Evolutionary conservation across 2,888 invertebrate genomes (phyloP), one percentile per base, ranked within the genome.

Genomic region (Axea sp.): DNA sequence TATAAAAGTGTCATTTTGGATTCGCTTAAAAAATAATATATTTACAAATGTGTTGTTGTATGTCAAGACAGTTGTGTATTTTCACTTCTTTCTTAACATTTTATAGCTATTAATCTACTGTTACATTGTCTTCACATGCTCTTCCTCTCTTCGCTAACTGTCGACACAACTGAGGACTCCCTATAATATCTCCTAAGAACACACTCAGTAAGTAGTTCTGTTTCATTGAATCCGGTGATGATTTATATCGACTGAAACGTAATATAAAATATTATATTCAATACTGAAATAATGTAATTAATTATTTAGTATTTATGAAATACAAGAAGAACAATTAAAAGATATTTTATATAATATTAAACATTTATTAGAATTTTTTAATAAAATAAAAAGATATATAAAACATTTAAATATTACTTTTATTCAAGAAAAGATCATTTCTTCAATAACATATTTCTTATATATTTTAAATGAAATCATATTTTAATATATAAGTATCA

Each of bases 171-270:
- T 91, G 91, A 7, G 94, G 93, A 60, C 95, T 95, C 9, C 93
- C 93, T 69, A 95, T 92, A 82, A 95, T 94, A 88, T 96, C 94
- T 17, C 95, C 95, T 64, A 96, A 89, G 88, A 95, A 95, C 73
- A 95, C 94, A 84, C 95, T 95, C 76, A 95, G 91, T 26, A 96
- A 89, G 87, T 95, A 95, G 88, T 93, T 93, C 89, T 95, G 94
- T 87, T 95, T 89, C 84, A 83, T 83, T 49, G 77, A 80, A 73
- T 93, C 92, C 26, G 93, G 91, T 43, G 94, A 93, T 53, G 91
- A 89, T 88, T 93, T 94, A 90, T 95, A 95, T 82, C 93, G 93
- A 81, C 95, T 95, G 90, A 24, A 83, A 17, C 9, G 6, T 39
- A 7, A 31, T 49, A 60, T 19, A 19, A 3, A 2, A 19, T 19